Evolutionary conservation across 2,113 vertebrate species (phyloP), one percentile per base, ranked within the genome.

Genomic region (Struthidea cinerea): DNA sequence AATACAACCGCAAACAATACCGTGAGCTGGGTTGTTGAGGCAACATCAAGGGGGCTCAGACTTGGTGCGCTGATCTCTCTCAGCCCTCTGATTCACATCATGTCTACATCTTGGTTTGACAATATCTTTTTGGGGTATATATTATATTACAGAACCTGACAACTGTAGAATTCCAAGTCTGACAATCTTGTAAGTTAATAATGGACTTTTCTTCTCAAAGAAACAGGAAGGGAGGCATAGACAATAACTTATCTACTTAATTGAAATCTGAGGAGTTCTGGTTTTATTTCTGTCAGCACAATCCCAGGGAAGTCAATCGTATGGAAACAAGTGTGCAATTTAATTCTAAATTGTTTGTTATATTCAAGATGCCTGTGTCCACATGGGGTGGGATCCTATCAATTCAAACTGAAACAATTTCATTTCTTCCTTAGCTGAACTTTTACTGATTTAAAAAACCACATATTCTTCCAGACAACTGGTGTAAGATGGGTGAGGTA

Each of bases 261-360:
- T 50, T 91, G 87, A 94, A 94, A 82, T 87, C 70, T 76, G 74
- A 79, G 81, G 49, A 87, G 53, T 79, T 91, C 93, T 93, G 74
- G 67, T 91, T 91, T 94, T 87, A 79, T 91, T 89, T 95, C 89
- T 95, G 91, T 94, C 94, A 91, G 77, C 87, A 56, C 81, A 85
- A 76, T 76, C 82, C 78, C 74, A 55, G 57, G 63, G 57, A 87
- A 95, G 78, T 96, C 94, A 96, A 95, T 94, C 89, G 91, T 69
- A 92, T 21, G 61, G 77, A 94, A 94, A 49, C 28, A 73, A 93
- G 65, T 42, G 28, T 87, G 74, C 91, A 89, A 91, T 94, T 95
- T 94, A 91, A 76, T 91, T 94, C 78, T 69, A 83, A 95, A 77
- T 37, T 83, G 59, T 93, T 96, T 94, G 82, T 76, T 91, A 65